Conservation (phyloP, 2,888 invertebrate species). For the Drosophila meridiana region DNA sequence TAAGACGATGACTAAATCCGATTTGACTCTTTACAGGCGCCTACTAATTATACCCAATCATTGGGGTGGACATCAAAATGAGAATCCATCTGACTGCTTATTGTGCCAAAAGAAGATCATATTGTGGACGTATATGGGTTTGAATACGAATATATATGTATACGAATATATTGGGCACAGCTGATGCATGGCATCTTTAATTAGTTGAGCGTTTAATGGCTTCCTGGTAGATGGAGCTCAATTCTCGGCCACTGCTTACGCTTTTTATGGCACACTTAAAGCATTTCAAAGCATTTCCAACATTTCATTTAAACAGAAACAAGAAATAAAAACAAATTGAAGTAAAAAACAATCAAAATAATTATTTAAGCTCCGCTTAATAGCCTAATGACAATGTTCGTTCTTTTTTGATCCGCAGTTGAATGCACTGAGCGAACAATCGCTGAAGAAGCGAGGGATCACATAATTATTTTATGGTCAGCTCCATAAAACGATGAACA, state of each 20-base stretch:
- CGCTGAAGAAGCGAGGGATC: slow-evolving; percentile 44
- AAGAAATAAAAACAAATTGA: slow-evolving; percentile 18
- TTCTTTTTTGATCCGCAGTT: slow-evolving; percentile 58
- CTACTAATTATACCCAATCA: slow-evolving; percentile 28
- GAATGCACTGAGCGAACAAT: slow-evolving; percentile 66
- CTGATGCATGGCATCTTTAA: slow-evolving; percentile 53
- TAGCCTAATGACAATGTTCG: slow-evolving; percentile 77
- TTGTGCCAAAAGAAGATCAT: slow-evolving; percentile 20
- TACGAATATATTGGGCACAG: slow-evolving; percentile 16
- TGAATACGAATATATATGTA: slow-evolving; percentile 6
- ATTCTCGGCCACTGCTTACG: slow-evolving; percentile 60
- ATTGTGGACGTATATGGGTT: not conserved
- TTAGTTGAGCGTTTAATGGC: slow-evolving; percentile 76
- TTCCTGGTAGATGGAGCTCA: slow-evolving; percentile 60
- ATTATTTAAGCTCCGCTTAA: slow-evolving; percentile 62
- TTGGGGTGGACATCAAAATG: slow-evolving; percentile 19
- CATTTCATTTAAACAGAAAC: slow-evolving; percentile 39
- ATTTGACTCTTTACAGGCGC: slow-evolving; percentile 1
- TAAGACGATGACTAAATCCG: slow-evolving; percentile 33
- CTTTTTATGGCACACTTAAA: slow-evolving; percentile 66
- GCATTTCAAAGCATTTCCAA: slow-evolving; percentile 42
- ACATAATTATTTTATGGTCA: slow-evolving; percentile 62
- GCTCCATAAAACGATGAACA: slow-evolving; percentile 65
- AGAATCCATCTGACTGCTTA: slow-evolving; percentile 22
- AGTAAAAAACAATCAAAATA: slow-evolving; percentile 30